Evolutionary conservation across 1,140 invertebrate species (phyloP).

Genomic region (Brachystomella parvula): DNA sequence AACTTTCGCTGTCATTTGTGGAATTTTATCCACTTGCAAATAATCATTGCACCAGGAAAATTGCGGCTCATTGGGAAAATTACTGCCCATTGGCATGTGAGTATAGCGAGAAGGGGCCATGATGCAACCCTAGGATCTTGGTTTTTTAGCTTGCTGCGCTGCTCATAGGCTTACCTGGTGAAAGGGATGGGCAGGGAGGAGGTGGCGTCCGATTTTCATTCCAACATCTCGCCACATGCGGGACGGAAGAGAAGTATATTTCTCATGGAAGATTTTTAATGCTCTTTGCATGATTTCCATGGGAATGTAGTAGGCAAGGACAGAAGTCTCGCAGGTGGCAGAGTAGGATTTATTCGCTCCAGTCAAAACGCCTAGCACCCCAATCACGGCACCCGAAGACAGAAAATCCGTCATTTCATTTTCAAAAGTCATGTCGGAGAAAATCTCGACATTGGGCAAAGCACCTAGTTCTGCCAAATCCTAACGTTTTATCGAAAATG

Average conservation of each 20-base stretch:
- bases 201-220: slow-evolving; percentile 29
- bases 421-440: slow-evolving; percentile 30
- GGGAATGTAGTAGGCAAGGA: slow-evolving; percentile 40
- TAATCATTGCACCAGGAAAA: too few relatives aligned
- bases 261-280: slow-evolving; percentile 21
- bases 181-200: slow-evolving; percentile 36
- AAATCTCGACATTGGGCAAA: slow-evolving; percentile 34
- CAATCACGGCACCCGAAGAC: slow-evolving; percentile 44
- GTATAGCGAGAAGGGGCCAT: too few relatives aligned
- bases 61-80: too few relatives aligned
- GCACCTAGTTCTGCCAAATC: slow-evolving; percentile 21
- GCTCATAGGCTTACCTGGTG: slow-evolving; percentile 20
- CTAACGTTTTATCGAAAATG: slow-evolving; percentile 7
- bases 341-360: slow-evolving; percentile 40
- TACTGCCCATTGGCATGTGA: too few relatives aligned
- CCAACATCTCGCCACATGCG: slow-evolving; percentile 40
- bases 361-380: slow-evolving; percentile 45
- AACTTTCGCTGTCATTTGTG: too few relatives aligned
- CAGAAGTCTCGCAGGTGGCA: slow-evolving; percentile 45
- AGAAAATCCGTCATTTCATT: slow-evolving; percentile 43
- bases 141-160: too few relatives aligned
- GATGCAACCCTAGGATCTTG: not conserved
- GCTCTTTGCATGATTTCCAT: slow-evolving; percentile 23
- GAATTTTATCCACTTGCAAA: too few relatives aligned
- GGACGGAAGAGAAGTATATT: slow-evolving; percentile 25